phyloP scores from a whole-genome alignment of 92 coral and sea anemone species.

The Porites cylindrica region DNA sequence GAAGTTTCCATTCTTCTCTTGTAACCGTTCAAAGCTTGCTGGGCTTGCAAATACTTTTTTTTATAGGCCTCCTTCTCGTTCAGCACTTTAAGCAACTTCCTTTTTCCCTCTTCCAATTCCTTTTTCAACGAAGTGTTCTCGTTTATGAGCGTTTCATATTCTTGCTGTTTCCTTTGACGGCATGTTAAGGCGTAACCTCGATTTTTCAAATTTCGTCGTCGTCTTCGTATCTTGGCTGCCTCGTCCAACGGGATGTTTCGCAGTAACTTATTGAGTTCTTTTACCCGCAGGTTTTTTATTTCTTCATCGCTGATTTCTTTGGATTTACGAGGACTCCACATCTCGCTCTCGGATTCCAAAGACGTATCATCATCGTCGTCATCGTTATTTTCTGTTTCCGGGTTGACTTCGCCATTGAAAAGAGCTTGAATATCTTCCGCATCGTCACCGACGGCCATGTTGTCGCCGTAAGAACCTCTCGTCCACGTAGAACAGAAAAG shows the following conservation, averaged over 20 bases:
- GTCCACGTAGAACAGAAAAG: conserved; percentile 3
- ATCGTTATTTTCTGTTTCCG: conserved; percentile 4
- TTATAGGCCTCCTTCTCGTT: conserved; percentile 37
- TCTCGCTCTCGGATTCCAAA: conserved; percentile 6
- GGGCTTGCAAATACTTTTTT: conserved; percentile 12
- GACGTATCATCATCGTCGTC: conserved; percentile 11
- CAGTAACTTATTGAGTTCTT: conserved; percentile 57
- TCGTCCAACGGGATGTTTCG: conserved; percentile 48
- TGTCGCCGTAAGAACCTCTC: not conserved
- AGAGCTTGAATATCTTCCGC: conserved; percentile 28
- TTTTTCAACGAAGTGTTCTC: conserved; percentile 39
- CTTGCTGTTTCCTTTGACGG: conserved; percentile 56
- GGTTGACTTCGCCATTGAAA: conserved; percentile 21
- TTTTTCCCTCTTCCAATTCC: conserved; percentile 50
- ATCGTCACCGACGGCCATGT: conserved; percentile 1
- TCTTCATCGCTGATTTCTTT: conserved; percentile 46
- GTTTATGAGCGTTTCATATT: conserved; percentile 43
- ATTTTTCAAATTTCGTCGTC: conserved; percentile 77
- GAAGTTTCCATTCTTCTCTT: not conserved
- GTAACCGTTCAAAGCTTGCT: not conserved
- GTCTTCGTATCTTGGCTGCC: conserved; percentile 46
- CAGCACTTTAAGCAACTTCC: conserved; percentile 13
- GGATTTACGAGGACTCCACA: not conserved
- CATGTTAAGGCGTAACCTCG: conserved; percentile 79
- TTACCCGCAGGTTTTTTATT: conserved; percentile 58